These are phyloP conservation scores for Mormyrus lacerda DNA, from an alignment of 2,113 vertebrate genomes.

Conservation along the genomic window DNA sequence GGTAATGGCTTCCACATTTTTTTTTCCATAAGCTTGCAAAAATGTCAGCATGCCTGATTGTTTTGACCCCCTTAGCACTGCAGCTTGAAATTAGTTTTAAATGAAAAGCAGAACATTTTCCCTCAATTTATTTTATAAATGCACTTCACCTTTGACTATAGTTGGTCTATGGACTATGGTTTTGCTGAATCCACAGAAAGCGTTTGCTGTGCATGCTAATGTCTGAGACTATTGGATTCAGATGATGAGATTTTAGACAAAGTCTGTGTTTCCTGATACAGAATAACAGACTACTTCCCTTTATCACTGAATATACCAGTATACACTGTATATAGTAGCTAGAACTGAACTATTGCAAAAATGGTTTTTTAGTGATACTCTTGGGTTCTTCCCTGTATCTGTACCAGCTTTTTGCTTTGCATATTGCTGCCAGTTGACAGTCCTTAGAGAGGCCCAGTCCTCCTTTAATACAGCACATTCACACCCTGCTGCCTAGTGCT, in stretches of 20 bases:
- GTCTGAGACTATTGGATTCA: background rate
- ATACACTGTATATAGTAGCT: background rate
- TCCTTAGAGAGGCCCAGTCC: background rate
- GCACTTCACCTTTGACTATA: background rate
- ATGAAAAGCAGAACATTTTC: background rate
- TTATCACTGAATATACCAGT: background rate
- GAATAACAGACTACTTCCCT: background rate
- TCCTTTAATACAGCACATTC: background rate
- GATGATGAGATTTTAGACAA: background rate
- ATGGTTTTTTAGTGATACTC: background rate
- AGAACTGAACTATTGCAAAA: background rate
- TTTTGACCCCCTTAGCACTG: background rate
- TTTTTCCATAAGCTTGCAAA: background rate
- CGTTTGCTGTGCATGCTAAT: background rate
- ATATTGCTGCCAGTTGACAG: background rate
- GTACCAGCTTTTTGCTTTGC: background rate
- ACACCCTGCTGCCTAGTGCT: background rate
- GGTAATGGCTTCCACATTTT: background rate
- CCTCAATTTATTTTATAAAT: background rate
- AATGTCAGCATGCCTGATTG: background rate
- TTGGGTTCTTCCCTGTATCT: background rate
- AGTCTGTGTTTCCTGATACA: background rate
- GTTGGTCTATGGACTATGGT: background rate
- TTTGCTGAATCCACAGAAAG: background rate
- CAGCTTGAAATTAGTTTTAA: slow-evolving; percentile 13